Evolutionary conservation across 1,140 invertebrate species (phyloP).

Genomic region (Leptestheria dahalacensis): DNA sequence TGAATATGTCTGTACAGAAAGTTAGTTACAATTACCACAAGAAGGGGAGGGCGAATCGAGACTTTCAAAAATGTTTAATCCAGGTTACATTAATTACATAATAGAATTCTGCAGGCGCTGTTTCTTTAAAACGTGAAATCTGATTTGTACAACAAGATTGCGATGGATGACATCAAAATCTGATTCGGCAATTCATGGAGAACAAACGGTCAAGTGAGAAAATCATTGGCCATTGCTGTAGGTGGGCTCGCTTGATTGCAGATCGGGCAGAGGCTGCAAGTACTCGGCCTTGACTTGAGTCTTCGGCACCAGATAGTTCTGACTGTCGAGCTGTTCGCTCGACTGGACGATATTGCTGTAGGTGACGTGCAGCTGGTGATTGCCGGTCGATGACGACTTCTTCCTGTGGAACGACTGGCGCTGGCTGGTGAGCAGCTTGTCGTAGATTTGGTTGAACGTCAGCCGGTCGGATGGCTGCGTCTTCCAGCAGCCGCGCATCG

Average conservation of each 20-base stretch:
- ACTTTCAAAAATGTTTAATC: no score
- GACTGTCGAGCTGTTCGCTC: background rate
- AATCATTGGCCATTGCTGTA: background rate
- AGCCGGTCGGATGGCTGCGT: conserved; percentile 61
- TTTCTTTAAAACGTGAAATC: no score
- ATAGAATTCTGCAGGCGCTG: no score
- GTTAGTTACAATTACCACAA: no score
- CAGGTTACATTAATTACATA: no score
- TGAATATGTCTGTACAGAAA: no score
- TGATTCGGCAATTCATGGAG: no score
- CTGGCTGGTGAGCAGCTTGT: background rate
- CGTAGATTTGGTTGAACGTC: conserved; percentile 34
- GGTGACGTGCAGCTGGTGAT: background rate
- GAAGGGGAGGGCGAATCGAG: no score
- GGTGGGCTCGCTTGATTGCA: background rate
- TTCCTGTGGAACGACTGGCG: background rate
- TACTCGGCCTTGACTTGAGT: background rate
- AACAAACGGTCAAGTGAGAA: no score
- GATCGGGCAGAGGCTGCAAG: conserved; percentile 4
- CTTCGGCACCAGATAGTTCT: background rate
- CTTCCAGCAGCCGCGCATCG: conserved; percentile 78
- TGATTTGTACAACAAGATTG: no score
- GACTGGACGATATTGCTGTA: conserved; percentile 2
- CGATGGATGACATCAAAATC: no score
- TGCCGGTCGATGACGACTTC: background rate